A percentile compares a stretch with the other conserved stretches of the same genome.
Conservation (phyloP, 2,113 vertebrate genomes). For the Pantherophis guttatus region DNA sequence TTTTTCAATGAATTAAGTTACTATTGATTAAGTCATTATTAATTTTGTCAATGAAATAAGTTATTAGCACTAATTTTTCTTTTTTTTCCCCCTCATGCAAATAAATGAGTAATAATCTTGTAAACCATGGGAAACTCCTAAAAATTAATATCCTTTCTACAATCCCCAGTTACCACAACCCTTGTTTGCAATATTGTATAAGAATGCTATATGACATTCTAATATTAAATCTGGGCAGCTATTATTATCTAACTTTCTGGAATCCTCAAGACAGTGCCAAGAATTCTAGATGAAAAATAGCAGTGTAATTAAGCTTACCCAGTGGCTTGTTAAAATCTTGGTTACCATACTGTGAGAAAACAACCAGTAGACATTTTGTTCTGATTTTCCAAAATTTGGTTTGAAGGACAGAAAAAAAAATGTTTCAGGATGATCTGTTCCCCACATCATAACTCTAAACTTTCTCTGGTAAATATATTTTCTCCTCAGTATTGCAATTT, state of each 20-base stretch:
- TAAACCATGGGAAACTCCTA: conserved; percentile 33
- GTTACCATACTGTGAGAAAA: neutral
- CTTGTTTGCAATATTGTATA: conserved; percentile 16
- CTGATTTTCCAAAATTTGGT: neutral
- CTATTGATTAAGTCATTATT: neutral
- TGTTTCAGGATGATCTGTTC: neutral
- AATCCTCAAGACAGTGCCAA: conserved; percentile 35
- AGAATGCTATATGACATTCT: conserved; percentile 27
- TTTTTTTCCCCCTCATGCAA: neutral
- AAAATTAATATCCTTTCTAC: conserved; percentile 34
- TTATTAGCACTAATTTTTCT: neutral
- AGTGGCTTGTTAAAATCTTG: neutral
- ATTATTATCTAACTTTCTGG: conserved; percentile 48
- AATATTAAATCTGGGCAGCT: conserved; percentile 29
- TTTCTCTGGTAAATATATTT: neutral
- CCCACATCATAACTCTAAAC: neutral
- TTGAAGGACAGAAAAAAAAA: neutral
- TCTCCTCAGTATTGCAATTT: neutral
- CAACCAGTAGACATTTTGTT: neutral
- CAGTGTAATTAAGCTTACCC: neutral
- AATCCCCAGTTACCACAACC: conserved; percentile 20
- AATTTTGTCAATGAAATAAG: neutral
- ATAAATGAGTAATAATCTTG: neutral
- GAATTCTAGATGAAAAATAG: conserved; percentile 14
- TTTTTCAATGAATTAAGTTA: neutral